These are phyloP conservation scores for Ceriagrion tenellum DNA, from an alignment of 2,888 invertebrate species.

Conservation along the genomic window DNA sequence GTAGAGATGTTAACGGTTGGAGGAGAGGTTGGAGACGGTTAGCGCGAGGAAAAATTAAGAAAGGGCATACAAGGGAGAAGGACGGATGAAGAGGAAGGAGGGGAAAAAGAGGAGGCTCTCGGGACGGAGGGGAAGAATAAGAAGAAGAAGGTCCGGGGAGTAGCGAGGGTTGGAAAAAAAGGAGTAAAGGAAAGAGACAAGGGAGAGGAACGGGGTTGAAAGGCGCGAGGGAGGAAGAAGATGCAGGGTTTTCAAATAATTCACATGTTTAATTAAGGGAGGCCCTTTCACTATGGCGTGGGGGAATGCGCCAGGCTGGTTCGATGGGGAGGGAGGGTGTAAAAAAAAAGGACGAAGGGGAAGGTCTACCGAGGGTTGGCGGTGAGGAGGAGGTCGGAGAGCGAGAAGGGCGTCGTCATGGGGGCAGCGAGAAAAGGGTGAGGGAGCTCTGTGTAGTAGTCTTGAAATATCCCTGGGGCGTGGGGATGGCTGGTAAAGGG, in stretches of 20 bases:
- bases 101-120: background rate
- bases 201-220: background rate
- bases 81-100: background rate
- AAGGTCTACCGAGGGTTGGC: background rate
- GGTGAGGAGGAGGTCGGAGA: background rate
- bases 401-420: background rate
- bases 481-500: background rate
- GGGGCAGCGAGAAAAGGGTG: background rate
- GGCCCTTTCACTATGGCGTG: background rate
- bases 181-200: background rate
- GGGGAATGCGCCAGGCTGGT: background rate
- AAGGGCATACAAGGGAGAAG: background rate
- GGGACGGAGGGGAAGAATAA: too few relatives aligned
- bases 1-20: background rate
- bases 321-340: background rate
- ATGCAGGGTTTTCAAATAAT: slow-evolving; percentile 29
- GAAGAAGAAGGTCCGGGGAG: too few relatives aligned
- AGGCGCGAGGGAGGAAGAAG: slow-evolving; percentile 23
- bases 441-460: background rate
- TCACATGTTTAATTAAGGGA: slow-evolving; percentile 39
- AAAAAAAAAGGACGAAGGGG: background rate
- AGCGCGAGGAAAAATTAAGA: background rate
- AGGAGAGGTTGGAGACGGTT: background rate
- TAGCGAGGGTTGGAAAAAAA: background rate
- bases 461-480: slow-evolving; percentile 7